phyloP scores from a whole-genome alignment of 2,113 vertebrate species.

The Triplophysa tibetana region DNA sequence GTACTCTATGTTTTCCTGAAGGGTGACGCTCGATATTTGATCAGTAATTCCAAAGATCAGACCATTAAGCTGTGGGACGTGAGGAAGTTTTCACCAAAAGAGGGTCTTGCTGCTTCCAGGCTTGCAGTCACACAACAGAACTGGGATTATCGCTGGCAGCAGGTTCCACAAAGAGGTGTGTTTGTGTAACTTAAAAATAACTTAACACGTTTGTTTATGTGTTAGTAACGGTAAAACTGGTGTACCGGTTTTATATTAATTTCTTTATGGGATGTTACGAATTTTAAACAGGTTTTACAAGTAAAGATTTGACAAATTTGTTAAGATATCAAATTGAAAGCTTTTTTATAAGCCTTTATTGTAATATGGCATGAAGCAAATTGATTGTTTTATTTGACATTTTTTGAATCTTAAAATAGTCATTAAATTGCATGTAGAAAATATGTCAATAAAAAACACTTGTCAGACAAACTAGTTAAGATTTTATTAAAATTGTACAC shows the following conservation, averaged over 20 bases:
- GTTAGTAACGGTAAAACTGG: too few relatives aligned
- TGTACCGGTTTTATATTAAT: too few relatives aligned
- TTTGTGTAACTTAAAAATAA: neutral
- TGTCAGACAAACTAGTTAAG: neutral
- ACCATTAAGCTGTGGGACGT: conserved; percentile 94
- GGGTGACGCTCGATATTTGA: conserved; percentile 90
- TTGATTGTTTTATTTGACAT: too few relatives aligned
- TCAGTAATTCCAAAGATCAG: conserved; percentile 94
- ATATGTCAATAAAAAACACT: too few relatives aligned
- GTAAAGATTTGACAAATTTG: too few relatives aligned
- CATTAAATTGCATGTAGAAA: too few relatives aligned
- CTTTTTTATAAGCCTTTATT: too few relatives aligned
- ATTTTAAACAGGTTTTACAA: too few relatives aligned
- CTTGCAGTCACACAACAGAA: conserved; percentile 89
- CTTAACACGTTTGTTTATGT: neutral
- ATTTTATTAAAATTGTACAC: neutral
- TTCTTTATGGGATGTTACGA: too few relatives aligned
- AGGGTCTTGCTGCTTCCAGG: conserved; percentile 86
- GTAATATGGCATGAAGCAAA: too few relatives aligned
- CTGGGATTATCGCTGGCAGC: conserved; percentile 96
- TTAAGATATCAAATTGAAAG: too few relatives aligned
- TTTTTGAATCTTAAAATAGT: too few relatives aligned
- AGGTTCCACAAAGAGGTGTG: conserved; percentile 88
- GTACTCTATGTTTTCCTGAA: conserved; percentile 54
- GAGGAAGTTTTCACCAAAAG: conserved; percentile 84